Percentiles rank a stretch among this genome's conserved stretches.
Evolutionary conservation across 2,113 vertebrate genomes (phyloP).

Genomic region (Hiodon tergisus): DNA sequence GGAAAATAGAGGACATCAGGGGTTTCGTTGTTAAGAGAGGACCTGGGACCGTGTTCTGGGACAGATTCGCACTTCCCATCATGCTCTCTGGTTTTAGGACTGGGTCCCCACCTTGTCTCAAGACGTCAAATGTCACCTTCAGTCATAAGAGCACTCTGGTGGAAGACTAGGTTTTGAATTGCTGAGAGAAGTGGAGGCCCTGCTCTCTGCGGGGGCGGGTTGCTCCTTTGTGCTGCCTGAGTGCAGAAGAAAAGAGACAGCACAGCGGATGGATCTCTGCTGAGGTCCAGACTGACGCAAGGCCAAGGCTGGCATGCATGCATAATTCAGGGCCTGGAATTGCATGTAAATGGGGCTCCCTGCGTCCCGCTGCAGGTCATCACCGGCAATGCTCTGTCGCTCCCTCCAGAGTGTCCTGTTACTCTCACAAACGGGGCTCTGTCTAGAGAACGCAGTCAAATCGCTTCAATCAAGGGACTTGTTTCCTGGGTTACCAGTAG

Average conservation of each 20-base stretch:
- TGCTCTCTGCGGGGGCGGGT: background rate
- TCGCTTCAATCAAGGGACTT: too few relatives aligned
- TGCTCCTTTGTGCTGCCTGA: background rate
- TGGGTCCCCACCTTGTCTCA: background rate
- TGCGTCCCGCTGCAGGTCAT: background rate
- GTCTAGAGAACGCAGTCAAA: too few relatives aligned
- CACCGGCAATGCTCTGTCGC: too few relatives aligned
- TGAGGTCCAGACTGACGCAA: background rate
- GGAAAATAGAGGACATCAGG: slow-evolving; percentile 3
- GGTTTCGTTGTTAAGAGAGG: background rate
- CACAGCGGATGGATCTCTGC: background rate
- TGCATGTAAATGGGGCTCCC: background rate
- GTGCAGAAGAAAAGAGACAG: background rate
- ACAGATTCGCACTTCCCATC: background rate
- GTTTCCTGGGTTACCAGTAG: too few relatives aligned
- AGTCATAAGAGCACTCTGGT: background rate
- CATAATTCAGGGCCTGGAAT: slow-evolving; percentile 13
- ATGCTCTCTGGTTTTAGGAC: background rate
- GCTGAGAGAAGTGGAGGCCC: background rate
- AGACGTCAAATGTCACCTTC: background rate
- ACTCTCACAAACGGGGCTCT: too few relatives aligned
- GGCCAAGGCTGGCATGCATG: background rate
- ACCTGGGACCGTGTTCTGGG: background rate
- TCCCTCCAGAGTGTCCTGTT: background rate
- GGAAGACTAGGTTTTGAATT: background rate